Evolutionary conservation across 2,888 invertebrate species (phyloP), one percentile per base, ranked within the genome.

Genomic region (Lasioglossum marginatum): DNA sequence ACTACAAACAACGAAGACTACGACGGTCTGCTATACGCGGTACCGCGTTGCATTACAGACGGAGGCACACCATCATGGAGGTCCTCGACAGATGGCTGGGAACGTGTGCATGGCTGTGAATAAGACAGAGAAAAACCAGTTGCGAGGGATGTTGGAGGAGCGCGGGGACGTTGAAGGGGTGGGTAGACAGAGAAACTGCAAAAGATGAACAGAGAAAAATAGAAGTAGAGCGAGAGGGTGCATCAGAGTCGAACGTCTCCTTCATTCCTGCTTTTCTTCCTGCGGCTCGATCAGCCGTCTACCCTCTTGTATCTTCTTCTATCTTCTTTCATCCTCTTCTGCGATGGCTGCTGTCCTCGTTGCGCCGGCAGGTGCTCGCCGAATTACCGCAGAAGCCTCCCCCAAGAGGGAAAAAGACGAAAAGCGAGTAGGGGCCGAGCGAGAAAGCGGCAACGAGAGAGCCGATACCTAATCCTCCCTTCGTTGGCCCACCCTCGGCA

Each of bases 401-500:
- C 77, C 77, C 45, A 4, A 10, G 83, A 77, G 63, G 72, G 88
- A 83, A 76, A 78, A 68, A 83, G 87, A 74, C 78, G 66, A 77
- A 73, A 76, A 71, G 16, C 37, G 63, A 14, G 27, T n/a, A 66
- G 74, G 76, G 81, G 77, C 37, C 82, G 79, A 82, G 72, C 77
- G 71, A 66, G 83, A 80, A 82, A 70, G 74, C 82, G 63, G 77
- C 82, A 75, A 71, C 81, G 87, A 87, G 88, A 79, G 84, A 83
- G 88, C 87, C 92, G 91, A 93, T 93, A 93, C 91, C 90, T 93
- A 93, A 93, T 93, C 91, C 92, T 91, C 91, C 91, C 91, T 91
- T 88, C 86, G 91, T 87, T 91, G 90, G 90, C 85, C 85, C 91
- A 91, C 90, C 89, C 90, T 91, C 91, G 88, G 89, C 91, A 88